A percentile compares a stretch with the other conserved stretches of the same genome.
These are phyloP conservation scores for Clistopyga incitator DNA, from an alignment of 2,888 invertebrate species.

Conservation along the genomic window DNA sequence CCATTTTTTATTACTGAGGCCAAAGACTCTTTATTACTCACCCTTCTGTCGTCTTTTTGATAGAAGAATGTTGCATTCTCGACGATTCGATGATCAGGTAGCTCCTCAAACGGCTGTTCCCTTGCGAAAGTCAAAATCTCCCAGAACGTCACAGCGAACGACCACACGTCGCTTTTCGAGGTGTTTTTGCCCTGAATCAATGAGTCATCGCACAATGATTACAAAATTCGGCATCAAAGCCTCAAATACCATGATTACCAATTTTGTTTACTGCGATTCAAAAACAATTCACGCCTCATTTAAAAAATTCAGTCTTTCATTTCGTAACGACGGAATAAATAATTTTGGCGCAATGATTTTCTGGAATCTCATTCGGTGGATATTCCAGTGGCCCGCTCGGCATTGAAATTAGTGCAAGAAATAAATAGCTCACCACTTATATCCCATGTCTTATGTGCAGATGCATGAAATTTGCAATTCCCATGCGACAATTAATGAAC, in stretches of 20 bases:
- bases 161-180: constrained; percentile 95
- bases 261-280: no score
- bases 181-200: constrained; percentile 90
- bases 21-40: constrained; percentile 82
- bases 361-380: background rate
- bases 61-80: constrained; percentile 93
- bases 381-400: background rate
- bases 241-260: no score
- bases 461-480: background rate
- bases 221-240: background rate
- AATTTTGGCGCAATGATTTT: background rate
- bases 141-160: constrained; percentile 95
- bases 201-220: background rate
- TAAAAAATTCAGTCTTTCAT: background rate
- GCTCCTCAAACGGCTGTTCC: constrained; percentile 92
- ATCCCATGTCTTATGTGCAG: background rate
- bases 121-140: constrained; percentile 93
- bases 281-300: no score
- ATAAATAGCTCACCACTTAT: background rate
- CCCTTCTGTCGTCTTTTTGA: constrained; percentile 90
- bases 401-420: background rate
- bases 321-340: background rate
- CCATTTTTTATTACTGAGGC: no score
- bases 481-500: background rate
- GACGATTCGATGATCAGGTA: constrained; percentile 92